These are phyloP conservation scores for Leptoteleia sp. DNA, from an alignment of 1,140 invertebrate species.

Conservation along the genomic window DNA sequence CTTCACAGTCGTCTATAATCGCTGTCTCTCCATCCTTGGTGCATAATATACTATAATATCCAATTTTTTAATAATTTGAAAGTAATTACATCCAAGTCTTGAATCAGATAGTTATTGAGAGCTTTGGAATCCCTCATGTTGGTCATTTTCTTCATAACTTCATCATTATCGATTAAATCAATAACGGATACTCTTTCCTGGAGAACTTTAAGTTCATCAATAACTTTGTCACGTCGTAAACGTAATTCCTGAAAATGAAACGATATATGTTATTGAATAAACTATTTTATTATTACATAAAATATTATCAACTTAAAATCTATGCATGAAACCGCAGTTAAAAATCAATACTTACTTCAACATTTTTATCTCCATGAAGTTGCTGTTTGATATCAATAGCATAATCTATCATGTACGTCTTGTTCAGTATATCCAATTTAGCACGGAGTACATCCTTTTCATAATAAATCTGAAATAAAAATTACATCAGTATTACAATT, in stretches of 20 bases:
- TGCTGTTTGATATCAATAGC: constrained; percentile 96
- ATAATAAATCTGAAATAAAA: constrained; percentile 92
- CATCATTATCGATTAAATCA: constrained; percentile 92
- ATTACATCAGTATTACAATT: too few species aligned
- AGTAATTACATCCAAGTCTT: constrained; percentile 81
- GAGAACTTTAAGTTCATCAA: constrained; percentile 91
- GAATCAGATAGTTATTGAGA: constrained; percentile 92
- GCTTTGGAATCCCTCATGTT: constrained; percentile 96
- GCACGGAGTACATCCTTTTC: constrained; percentile 95
- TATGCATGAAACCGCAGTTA: too few species aligned
- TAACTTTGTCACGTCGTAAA: constrained; percentile 89
- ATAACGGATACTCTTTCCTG: constrained; percentile 92
- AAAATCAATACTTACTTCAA: constrained; percentile 84
- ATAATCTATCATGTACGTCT: constrained; percentile 99
- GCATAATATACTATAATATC: too few species aligned
- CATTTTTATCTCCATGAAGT: constrained; percentile 91
- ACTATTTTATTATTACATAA: too few species aligned
- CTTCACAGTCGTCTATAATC: too few species aligned
- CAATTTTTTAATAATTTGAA: too few species aligned
- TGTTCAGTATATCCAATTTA: constrained; percentile 96
- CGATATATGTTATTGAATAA: too few species aligned
- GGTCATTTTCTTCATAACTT: constrained; percentile 95
- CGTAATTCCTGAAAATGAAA: constrained; percentile 87
- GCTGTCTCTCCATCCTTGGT: too few species aligned
- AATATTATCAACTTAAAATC: too few species aligned